Conservation (phyloP, 2,113 vertebrate genomes). For the Channa argus region DNA sequence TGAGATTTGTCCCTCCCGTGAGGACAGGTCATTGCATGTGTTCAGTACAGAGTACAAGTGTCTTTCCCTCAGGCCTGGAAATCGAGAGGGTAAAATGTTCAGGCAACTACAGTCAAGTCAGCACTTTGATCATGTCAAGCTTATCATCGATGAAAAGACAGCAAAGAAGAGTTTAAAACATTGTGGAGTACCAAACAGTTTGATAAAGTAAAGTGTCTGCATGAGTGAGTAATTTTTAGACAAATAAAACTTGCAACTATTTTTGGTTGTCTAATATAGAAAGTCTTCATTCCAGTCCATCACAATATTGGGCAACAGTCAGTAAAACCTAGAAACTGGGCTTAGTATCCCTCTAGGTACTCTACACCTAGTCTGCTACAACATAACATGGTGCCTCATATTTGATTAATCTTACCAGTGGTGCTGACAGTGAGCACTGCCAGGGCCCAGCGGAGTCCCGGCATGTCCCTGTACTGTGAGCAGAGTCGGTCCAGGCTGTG, state of each 20-base stretch:
- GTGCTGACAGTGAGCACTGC: conserved; percentile 81
- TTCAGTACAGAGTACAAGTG: conserved; percentile 86
- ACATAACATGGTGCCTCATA: no score
- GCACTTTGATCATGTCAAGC: no score
- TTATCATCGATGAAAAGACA: no score
- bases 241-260: no score
- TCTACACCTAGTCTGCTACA: no score
- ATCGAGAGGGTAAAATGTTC: neutral
- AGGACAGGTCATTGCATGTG: conserved; percentile 76
- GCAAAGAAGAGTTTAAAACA: no score
- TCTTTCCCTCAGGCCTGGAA: conserved; percentile 85
- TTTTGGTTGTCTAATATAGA: no score
- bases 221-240: no score
- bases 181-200: neutral
- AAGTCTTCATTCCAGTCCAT: no score
- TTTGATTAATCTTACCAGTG: conserved; percentile 72
- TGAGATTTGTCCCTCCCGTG: conserved; percentile 18
- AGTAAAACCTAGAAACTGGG: neutral
- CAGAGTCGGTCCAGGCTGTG: conserved; percentile 83
- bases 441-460: conserved; percentile 79
- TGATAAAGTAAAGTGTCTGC: no score
- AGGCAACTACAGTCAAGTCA: neutral
- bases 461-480: conserved; percentile 75
- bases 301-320: no score
- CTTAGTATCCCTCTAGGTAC: no score